Base-by-base conservation (phyloP, 1,140 invertebrate genomes). In the Stegodyphus mimosarum region DNA sequence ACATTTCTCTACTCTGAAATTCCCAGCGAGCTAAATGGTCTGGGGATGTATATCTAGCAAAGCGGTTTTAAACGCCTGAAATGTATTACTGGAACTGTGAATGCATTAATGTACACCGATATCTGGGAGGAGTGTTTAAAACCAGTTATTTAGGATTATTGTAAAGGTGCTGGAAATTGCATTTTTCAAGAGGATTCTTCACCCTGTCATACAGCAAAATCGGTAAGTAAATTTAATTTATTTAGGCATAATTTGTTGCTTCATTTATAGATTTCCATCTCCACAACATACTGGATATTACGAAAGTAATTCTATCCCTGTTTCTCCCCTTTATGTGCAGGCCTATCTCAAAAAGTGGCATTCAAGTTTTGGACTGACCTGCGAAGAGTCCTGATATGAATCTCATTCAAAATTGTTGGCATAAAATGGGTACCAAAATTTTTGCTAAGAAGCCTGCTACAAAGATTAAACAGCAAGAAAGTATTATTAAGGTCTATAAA, bases 371-470 rank as follows among this genome's bases (percentile, higher is more conserved):
- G 66, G 66, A 70, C 50, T 69, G 3, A 7, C 66, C 50, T n/a
- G 13, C 9, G 66, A 79, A 79, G 6, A 69, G 63, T 67, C 49
- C 66, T 7, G 64, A 52, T 70, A 6, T 69, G 52, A 78, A 78
- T 78, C 49, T n/a, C 18, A 69, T 69, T 79, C 6, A 79, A 79
- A 79, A 53, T 53, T 79, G 52, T 69, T 70, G 77, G 74, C 53
- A 60, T n/a, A 76, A 55, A 76, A 76, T 60, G 74, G 63, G 66
- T 79, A 67, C 63, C 15, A 79, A 79, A 79, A 79, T 79, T 70
- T 7, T 66, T 33, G 48, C 69, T 18, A 33, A 70, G 48, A 70
- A 70, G 69, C 48, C 1, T n/a, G 9, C 9, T 53, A 51, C 48
- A 1, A 53, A 11, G 48, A 53, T 33, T 15, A 15, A 17, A 53